Evolutionary conservation across 2,888 invertebrate genomes (phyloP).

Genomic region (Rhodophaea formosa): DNA sequence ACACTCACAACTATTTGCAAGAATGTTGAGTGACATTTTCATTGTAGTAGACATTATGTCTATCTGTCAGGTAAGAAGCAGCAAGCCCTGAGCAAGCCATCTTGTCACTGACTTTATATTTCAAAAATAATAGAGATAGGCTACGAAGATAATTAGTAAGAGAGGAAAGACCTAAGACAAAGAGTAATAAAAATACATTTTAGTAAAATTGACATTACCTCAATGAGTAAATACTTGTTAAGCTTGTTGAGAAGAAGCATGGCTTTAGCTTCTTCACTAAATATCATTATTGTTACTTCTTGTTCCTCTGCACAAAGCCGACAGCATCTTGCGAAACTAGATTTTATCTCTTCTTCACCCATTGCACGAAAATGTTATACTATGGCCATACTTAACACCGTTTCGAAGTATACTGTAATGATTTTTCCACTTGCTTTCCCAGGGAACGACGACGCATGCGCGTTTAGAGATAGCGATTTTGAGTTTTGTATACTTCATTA

Average conservation of each 20-base stretch:
- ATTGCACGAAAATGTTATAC: slow-evolving; percentile 16
- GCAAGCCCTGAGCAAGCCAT: too few relatives aligned
- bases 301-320: slow-evolving; percentile 84
- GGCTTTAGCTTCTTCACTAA: slow-evolving; percentile 84
- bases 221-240: slow-evolving; percentile 84
- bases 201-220: slow-evolving; percentile 60
- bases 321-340: slow-evolving; percentile 76
- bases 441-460: slow-evolving; percentile 57
- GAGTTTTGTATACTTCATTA: slow-evolving; percentile 52
- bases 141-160: too few relatives aligned
- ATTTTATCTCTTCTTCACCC: slow-evolving; percentile 44
- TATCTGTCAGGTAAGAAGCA: too few relatives aligned
- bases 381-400: neutral
- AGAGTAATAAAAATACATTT: too few relatives aligned
- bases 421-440: slow-evolving; percentile 50
- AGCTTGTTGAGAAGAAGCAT: slow-evolving; percentile 84
- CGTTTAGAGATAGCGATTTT: slow-evolving; percentile 48
- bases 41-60: too few relatives aligned
- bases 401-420: slow-evolving; percentile 44
- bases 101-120: too few relatives aligned
- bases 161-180: too few relatives aligned
- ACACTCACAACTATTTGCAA: too few relatives aligned
- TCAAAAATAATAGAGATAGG: too few relatives aligned
- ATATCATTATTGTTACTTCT: slow-evolving; percentile 83
- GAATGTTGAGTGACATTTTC: too few relatives aligned